These are phyloP conservation scores for Drosophila parthenogenetica DNA, from an alignment of 2,888 invertebrate species.

Conservation along the genomic window DNA sequence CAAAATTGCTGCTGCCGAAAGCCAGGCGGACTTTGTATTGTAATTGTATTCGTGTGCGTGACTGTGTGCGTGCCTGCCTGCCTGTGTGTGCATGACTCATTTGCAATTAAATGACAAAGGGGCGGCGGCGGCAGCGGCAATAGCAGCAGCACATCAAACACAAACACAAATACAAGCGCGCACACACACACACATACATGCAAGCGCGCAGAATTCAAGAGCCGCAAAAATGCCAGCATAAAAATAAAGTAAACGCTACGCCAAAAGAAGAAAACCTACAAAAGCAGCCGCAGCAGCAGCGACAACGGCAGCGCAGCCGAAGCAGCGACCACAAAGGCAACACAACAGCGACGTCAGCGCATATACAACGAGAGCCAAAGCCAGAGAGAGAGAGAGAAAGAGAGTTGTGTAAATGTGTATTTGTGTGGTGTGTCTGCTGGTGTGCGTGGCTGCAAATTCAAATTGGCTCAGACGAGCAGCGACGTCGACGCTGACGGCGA, in stretches of 20 bases:
- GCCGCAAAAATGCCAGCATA: slow-evolving; percentile 80
- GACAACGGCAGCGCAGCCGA: slow-evolving; percentile 30
- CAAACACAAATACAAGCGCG: slow-evolving; percentile 7
- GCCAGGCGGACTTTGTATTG: slow-evolving; percentile 57
- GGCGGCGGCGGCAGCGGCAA: slow-evolving; percentile 25
- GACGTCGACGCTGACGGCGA: slow-evolving; percentile 43
- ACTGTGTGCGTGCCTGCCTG: slow-evolving; percentile 17
- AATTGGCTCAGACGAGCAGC: slow-evolving; percentile 63
- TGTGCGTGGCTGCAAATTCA: slow-evolving; percentile 63
- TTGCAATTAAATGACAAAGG: slow-evolving; percentile 67
- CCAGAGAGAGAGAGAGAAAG: slow-evolving; percentile 4
- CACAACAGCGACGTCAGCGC: slow-evolving; percentile 9
- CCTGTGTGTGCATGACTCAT: slow-evolving; percentile 60
- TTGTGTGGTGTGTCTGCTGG: slow-evolving; percentile 31
- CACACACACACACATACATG: slow-evolving; percentile 11
- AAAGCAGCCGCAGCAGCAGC: slow-evolving; percentile 62
- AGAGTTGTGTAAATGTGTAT: background rate
- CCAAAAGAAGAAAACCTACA: slow-evolving; percentile 75
- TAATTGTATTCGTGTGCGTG: slow-evolving; percentile 13
- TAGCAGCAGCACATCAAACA: slow-evolving; percentile 15
- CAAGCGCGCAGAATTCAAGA: slow-evolving; percentile 56
- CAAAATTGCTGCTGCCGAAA: slow-evolving; percentile 22
- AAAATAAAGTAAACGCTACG: slow-evolving; percentile 72
- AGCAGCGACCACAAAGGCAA: slow-evolving; percentile 33
- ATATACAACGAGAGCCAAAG: background rate